These are phyloP conservation scores for Heliothis subflexa DNA, from an alignment of 1,140 invertebrate species.

Conservation along the genomic window DNA sequence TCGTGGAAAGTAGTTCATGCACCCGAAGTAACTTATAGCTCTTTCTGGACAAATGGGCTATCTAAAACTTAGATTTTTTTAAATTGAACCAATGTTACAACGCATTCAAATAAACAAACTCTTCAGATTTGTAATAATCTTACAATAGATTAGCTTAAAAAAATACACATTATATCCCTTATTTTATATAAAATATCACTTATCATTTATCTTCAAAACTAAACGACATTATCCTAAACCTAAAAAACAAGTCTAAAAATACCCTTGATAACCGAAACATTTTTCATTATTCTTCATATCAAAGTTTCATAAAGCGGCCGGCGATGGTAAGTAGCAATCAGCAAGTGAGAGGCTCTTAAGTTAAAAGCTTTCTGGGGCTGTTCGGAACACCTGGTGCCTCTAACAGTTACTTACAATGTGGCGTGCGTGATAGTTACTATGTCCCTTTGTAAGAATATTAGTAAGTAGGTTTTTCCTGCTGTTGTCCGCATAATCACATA, in stretches of 20 bases:
- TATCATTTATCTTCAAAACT: too few species aligned
- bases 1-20: too few species aligned
- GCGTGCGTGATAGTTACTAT: slow-evolving; percentile 21
- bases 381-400: slow-evolving; percentile 15
- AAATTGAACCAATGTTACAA: too few species aligned
- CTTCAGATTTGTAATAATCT: too few species aligned
- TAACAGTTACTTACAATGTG: slow-evolving; percentile 33
- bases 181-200: too few species aligned
- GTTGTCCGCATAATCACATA: neutral
- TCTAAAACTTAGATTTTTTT: too few species aligned
- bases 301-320: slow-evolving; percentile 43
- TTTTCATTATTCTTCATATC: slow-evolving; percentile 37
- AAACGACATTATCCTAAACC: neutral
- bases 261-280: neutral
- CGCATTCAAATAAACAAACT: too few species aligned
- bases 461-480: neutral
- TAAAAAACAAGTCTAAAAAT: slow-evolving; percentile 10
- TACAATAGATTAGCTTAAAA: too few species aligned
- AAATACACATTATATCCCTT: too few species aligned
- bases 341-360: slow-evolving; percentile 24
- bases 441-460: slow-evolving; percentile 5
- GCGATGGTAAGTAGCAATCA: slow-evolving; percentile 32
- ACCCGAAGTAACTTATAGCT: too few species aligned
- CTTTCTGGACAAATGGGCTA: too few species aligned
- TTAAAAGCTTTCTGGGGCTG: slow-evolving; percentile 40